Evolutionary conservation across 2,113 vertebrate genomes (phyloP), one percentile per base, ranked within the genome.

Genomic region (Gadus macrocephalus): DNA sequence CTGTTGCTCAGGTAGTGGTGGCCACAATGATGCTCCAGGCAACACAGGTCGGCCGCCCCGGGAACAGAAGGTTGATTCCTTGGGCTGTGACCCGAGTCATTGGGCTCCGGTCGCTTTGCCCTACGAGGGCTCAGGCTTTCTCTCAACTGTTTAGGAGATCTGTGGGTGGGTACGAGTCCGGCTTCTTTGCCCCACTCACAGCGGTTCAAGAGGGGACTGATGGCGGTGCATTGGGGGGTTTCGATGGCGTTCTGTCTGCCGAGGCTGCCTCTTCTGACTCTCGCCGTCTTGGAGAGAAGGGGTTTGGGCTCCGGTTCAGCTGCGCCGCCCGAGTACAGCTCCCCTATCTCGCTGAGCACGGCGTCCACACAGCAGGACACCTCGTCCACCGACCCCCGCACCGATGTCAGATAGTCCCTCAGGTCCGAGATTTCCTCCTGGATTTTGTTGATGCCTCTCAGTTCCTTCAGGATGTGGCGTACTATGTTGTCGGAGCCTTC

Each of bases 351-450:
- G 67, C 90, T 96, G 71, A 98, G 89, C 17, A 98, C 95, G 0
- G 95, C 93, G 81, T 99, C 97, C 1, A 99, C 95, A 3, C 95
- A 97, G 79, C 90, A 95, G 22, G 96, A 98, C 12, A 98, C 95
- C 85, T 99, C 95, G 71, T 98, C 97, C 78, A 98, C 96, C 0
- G 97, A 99, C 53, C 96, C 96, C 66, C 91, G 93, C 58, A 99
- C 95, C 68, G 95, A 93, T 27, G 89, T 93, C 71, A 99, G 87
- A 78, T 98, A 97, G 71, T 96, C 91, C 65, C 89, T 93, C 59
- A 99, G 90, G 79, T 98, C 97, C 5, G 95, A 96, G 67, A 99
- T 97, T 89, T 98, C 97, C 2, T 92, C 94, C 81, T 98, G 96
- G 71, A 99, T 97, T 72, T 93, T 94, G 81, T 96, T 97, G 68